These are phyloP conservation scores for Eidolon dupreanum DNA, from an alignment of 2,797 vertebrate genomes.

Conservation along the genomic window DNA sequence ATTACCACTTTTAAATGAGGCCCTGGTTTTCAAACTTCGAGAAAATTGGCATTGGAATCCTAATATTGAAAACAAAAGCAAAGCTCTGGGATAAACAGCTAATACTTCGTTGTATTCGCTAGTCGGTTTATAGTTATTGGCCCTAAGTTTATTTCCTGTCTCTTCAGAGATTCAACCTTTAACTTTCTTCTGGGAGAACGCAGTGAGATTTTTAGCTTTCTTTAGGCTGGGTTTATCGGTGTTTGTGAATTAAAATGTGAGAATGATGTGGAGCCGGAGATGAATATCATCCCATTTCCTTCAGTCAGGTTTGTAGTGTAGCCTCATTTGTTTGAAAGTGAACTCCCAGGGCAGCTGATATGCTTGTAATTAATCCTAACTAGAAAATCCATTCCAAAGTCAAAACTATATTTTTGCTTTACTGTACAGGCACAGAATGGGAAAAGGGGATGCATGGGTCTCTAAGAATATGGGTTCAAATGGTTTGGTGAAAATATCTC, in stretches of 20 bases:
- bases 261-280: neutral
- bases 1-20: neutral
- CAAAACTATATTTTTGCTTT: conserved; percentile 3
- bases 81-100: neutral
- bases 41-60: neutral
- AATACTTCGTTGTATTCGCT: neutral
- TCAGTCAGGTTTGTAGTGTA: conserved; percentile 45
- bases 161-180: neutral
- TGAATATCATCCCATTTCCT: conserved; percentile 29
- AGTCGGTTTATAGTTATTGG: neutral
- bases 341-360: conserved; percentile 44
- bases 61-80: conserved; percentile 10
- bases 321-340: conserved; percentile 64
- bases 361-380: conserved; percentile 62
- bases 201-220: neutral
- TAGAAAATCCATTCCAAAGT: conserved; percentile 45
- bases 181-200: neutral
- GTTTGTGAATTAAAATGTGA: neutral
- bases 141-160: neutral
- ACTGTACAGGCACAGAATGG: neutral
- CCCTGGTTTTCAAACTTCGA: conserved; percentile 23
- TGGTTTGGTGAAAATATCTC: neutral
- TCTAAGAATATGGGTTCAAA: neutral
- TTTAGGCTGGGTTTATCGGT: neutral
- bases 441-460: neutral